Base-by-base conservation (phyloP, 2,797 vertebrate species). In the Mycteria americana region DNA sequence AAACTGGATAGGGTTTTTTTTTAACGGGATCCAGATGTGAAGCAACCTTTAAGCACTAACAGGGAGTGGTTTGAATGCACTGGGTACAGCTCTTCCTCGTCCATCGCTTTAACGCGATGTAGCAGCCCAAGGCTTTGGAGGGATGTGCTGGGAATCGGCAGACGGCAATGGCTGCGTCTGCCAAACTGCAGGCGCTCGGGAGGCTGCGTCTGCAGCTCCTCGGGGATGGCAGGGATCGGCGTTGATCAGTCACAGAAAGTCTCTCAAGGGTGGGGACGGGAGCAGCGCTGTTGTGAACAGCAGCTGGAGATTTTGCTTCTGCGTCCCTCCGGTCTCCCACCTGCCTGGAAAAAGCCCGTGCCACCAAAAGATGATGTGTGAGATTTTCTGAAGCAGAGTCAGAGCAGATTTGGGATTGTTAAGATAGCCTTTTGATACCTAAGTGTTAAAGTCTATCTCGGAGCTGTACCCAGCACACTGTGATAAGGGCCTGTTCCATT, bases 351-450 rank as follows among this genome's bases (percentile, higher is more conserved):
- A 84, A 82, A 79, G 2, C 33, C 63, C 1, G 0, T 24, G 35
- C 30, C 51, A n/a, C 27, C 35, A 17, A 35, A 70, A 67, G n/a
- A 18, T 4, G 27, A 59, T 2, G 1, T 0, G 0, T 39, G 48
- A 63, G 84, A 31, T 68, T 53, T 89, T 62, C 70, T 74, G 81
- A 46, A 39, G 64, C 2, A 8, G 35, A 69, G 8, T 48, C 75
- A 53, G 50, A 73, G 59, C 28, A 88, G 57, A 81, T 22, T 65
- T 25, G 50, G 50, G 31, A 4, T 14, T 33, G 65, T n/a, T 77
- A 27, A 50, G 28, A 30, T 0, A 73, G 50, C 28, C 19, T 85
- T 91, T 89, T 1, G 11, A 33, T 73, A 45, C 4, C 2, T 3
- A 69, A 73, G 69, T 51, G 75, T 62, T 59, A 45, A 30, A 46